These are phyloP conservation scores for Pachyuromys duprasi DNA, from an alignment of 2,797 vertebrate genomes.

Conservation along the genomic window DNA sequence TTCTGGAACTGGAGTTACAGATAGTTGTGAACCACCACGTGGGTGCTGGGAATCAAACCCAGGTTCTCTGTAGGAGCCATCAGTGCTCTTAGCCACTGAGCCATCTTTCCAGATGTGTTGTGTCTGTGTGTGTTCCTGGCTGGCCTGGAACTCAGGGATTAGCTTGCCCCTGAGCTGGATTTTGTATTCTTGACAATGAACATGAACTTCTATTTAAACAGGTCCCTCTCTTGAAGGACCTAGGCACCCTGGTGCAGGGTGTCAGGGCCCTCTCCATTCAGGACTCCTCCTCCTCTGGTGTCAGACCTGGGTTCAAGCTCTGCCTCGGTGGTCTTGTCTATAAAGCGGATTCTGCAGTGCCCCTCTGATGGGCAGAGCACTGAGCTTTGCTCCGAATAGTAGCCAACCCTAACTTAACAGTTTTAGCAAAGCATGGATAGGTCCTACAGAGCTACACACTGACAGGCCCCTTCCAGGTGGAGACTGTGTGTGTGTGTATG, in stretches of 20 bases:
- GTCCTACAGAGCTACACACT: not conserved
- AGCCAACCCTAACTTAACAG: rapidly evolving
- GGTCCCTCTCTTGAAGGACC: not conserved
- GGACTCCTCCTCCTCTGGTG: not conserved
- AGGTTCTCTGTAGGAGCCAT: not conserved
- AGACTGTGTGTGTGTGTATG: no score
- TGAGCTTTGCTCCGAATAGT: no score
- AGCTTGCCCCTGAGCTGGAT: not conserved
- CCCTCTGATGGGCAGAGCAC: no score
- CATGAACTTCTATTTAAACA: not conserved
- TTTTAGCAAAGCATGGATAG: not conserved
- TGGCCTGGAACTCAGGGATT: not conserved
- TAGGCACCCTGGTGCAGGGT: not conserved
- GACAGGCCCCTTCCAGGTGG: not conserved
- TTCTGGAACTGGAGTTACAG: not conserved
- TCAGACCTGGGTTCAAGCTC: not conserved
- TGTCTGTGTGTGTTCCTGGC: not conserved
- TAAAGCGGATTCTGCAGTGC: not conserved
- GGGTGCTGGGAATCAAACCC: not conserved
- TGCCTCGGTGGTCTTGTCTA: not conserved
- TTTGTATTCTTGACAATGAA: not conserved
- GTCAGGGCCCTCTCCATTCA: not conserved
- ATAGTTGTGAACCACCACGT: not conserved
- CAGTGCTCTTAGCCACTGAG: not conserved
- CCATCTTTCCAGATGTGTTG: not conserved